A percentile compares a stretch with the other conserved stretches of the same genome.
Evolutionary conservation across 2,797 vertebrate genomes (phyloP).

Genomic region (Galaxias olidus): DNA sequence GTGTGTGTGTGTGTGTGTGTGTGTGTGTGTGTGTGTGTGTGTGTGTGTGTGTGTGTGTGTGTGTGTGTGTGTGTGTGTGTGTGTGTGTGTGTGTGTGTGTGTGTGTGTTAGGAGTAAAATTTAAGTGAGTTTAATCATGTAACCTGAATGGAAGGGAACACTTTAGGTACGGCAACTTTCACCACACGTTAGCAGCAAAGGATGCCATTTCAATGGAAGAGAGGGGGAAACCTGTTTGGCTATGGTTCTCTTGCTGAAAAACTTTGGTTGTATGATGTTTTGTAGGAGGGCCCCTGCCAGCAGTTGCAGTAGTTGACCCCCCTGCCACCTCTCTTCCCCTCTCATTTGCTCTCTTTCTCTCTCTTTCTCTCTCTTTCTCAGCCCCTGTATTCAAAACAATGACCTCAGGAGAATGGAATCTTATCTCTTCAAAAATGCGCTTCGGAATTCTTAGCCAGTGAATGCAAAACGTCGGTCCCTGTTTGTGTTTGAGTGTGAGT

Average conservation of each 20-base stretch:
- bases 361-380: conserved; percentile 20
- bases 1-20: conserved; percentile 22
- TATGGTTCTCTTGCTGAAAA: conserved; percentile 17
- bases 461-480: conserved; percentile 54
- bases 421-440: conserved; percentile 68
- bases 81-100: conserved; percentile 12
- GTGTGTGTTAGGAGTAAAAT: conserved; percentile 5
- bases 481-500: conserved; percentile 41
- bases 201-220: conserved; percentile 33
- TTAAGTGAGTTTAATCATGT: conserved; percentile 32
- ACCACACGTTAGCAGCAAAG: conserved; percentile 33
- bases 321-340: conserved; percentile 12
- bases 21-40: conserved; percentile 32
- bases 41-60: conserved; percentile 1
- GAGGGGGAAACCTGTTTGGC: conserved; percentile 32
- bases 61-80: conserved; percentile 16
- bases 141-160: conserved; percentile 23
- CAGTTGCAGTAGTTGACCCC: too few relatives aligned
- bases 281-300: too few relatives aligned
- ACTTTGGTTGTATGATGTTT: not conserved
- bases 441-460: conserved; percentile 62
- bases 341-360: conserved; percentile 24
- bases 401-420: conserved; percentile 71
- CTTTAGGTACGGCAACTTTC: conserved; percentile 21
- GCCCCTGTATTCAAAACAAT: conserved; percentile 48